These are phyloP conservation scores for Phenganax marumi DNA, from an alignment of 92 coral and sea anemone genomes.

Conservation along the genomic window DNA sequence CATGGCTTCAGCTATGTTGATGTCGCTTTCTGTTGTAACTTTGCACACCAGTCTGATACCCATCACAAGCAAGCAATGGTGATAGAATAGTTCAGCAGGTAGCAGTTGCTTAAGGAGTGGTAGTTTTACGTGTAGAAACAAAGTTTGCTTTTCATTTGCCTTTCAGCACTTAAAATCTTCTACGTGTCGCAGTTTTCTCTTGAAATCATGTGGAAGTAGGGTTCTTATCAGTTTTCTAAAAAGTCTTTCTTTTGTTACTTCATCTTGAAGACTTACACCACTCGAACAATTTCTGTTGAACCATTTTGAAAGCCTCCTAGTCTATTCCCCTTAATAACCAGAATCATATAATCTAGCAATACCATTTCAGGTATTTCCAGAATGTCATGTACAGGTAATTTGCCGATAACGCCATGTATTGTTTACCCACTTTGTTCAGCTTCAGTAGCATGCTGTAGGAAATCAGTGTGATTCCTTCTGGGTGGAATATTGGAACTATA, in stretches of 20 bases:
- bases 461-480: conserved; percentile 53
- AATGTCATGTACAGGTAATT: conserved; percentile 50
- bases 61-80: conserved; percentile 60
- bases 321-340: not conserved
- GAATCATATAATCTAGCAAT: conserved; percentile 19
- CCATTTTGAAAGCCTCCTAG: conserved; percentile 4
- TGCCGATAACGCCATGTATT: conserved; percentile 43
- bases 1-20: conserved; percentile 67
- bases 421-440: conserved; percentile 41
- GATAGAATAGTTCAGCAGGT: conserved; percentile 59
- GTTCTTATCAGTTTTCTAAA: not conserved
- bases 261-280: not conserved
- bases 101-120: conserved; percentile 56
- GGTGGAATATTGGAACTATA: conserved; percentile 15
- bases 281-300: conserved; percentile 32
- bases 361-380: conserved; percentile 33
- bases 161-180: conserved; percentile 67
- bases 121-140: conserved; percentile 63
- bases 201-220: conserved; percentile 61
- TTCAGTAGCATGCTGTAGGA: conserved; percentile 49
- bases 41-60: conserved; percentile 60
- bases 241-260: not conserved
- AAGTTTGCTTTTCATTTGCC: conserved; percentile 62
- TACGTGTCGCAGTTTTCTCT: conserved; percentile 54
- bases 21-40: conserved; percentile 55